These are phyloP conservation scores for Aphelinus atriplicis DNA, from an alignment of 1,140 invertebrate genomes.

Conservation along the genomic window DNA sequence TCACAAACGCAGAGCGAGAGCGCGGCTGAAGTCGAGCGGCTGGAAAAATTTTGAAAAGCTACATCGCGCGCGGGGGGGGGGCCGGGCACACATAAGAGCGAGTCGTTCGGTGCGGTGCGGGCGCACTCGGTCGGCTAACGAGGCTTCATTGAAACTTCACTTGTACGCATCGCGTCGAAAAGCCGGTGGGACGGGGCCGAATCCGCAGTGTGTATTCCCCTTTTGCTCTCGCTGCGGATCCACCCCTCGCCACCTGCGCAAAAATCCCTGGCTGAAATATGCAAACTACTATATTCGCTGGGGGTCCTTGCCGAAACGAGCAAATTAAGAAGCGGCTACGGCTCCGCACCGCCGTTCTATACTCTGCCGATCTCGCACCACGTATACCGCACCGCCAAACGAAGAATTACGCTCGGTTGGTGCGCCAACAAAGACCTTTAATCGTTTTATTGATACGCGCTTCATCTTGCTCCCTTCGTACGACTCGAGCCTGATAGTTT, in stretches of 20 bases:
- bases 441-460: not conserved
- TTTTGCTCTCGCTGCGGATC: not conserved
- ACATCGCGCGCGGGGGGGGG: not conserved
- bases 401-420: not conserved
- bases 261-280: conserved; percentile 54
- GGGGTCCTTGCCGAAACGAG: conserved; percentile 48
- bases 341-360: not conserved
- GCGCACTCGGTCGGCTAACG: conserved; percentile 49
- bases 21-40: not conserved
- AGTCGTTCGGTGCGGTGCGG: not conserved
- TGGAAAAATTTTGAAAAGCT: not conserved
- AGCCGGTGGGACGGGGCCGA: conserved; percentile 41
- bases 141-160: conserved; percentile 54
- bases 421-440: not conserved
- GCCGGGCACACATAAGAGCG: conserved; percentile 43
- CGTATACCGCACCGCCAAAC: not conserved
- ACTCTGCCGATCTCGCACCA: too few relatives aligned
- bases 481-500: too few relatives aligned
- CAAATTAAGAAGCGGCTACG: conserved; percentile 49
- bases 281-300: conserved; percentile 47
- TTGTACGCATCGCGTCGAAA: conserved; percentile 36
- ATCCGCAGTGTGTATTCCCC: conserved; percentile 46
- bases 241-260: conserved; percentile 46
- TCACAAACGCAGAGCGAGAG: not conserved
- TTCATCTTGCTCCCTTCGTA: too few relatives aligned